phyloP scores from a whole-genome alignment of 2,888 invertebrate species.

The Synanthedon tipuliformis region DNA sequence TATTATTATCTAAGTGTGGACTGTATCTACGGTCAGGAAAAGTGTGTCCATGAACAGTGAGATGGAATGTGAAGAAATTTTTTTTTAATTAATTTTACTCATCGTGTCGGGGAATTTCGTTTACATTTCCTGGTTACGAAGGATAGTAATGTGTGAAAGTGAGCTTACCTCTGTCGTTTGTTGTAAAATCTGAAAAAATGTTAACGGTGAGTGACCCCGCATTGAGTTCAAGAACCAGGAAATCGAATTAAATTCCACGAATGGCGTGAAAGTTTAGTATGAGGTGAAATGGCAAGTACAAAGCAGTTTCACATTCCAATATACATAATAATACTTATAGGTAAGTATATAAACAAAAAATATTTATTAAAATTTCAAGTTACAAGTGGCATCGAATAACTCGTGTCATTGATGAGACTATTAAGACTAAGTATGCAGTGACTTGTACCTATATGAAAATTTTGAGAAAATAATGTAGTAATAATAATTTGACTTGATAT shows the following conservation, averaged over 20 bases:
- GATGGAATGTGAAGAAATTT: neutral
- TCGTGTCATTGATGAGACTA: too few relatives aligned
- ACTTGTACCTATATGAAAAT: too few relatives aligned
- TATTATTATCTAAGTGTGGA: too few relatives aligned
- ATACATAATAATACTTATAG: constrained; percentile 11
- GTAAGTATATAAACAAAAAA: too few relatives aligned
- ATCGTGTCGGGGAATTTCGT: constrained; percentile 34
- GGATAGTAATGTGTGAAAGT: constrained; percentile 31
- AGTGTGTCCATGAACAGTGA: neutral
- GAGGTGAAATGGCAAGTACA: constrained; percentile 45
- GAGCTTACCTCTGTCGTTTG: constrained; percentile 60
- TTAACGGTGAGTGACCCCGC: constrained; percentile 35
- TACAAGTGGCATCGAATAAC: too few relatives aligned
- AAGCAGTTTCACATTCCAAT: constrained; percentile 48
- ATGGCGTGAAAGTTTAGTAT: constrained; percentile 14
- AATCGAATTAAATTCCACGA: constrained; percentile 44
- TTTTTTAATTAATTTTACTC: neutral
- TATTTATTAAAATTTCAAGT: too few relatives aligned
- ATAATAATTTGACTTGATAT: too few relatives aligned
- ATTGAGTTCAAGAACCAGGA: constrained; percentile 32
- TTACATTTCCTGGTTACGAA: constrained; percentile 48
- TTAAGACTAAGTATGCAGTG: too few relatives aligned
- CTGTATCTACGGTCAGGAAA: neutral
- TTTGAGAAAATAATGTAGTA: too few relatives aligned
- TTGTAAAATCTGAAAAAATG: constrained; percentile 60